phyloP scores from a whole-genome alignment of 2,888 invertebrate genomes.

The Holacanthella duospinosa region DNA sequence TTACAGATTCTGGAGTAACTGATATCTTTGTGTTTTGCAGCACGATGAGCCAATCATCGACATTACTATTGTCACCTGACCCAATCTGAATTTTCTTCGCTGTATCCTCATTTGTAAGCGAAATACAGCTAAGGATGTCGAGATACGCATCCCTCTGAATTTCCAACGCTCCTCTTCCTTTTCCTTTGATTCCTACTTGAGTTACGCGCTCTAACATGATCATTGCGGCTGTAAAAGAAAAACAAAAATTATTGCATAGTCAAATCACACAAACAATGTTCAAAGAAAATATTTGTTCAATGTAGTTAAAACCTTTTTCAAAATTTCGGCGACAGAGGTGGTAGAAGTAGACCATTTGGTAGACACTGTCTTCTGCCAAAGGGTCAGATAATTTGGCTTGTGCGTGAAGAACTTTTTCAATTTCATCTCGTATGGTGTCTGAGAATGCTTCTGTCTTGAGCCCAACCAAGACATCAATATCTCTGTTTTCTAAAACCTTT shows the following conservation, averaged over 20 bases:
- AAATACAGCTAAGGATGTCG: conserved; percentile 32
- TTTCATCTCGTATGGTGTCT: conserved; percentile 24
- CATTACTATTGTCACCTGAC: background rate
- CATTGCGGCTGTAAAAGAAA: conserved; percentile 20
- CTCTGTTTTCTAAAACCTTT: conserved; percentile 25
- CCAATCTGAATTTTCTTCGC: background rate
- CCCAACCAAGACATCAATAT: conserved; percentile 28
- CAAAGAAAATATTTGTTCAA: too few species aligned
- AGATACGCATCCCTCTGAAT: conserved; percentile 30
- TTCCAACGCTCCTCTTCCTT: conserved; percentile 25
- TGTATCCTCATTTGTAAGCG: background rate
- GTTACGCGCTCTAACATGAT: conserved; percentile 32
- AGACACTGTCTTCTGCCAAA: conserved; percentile 26
- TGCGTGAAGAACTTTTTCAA: conserved; percentile 32
- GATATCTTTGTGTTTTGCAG: background rate
- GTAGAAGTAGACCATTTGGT: conserved; percentile 36
- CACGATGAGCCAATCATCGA: background rate
- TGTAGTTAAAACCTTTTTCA: conserved; percentile 25
- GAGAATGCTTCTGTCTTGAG: conserved; percentile 21
- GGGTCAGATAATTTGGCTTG: conserved; percentile 36
- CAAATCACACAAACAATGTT: too few species aligned
- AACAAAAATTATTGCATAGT: background rate
- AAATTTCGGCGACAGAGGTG: conserved; percentile 30
- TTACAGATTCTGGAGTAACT: background rate
- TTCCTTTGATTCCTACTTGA: conserved; percentile 32